These are phyloP conservation scores for Pedicia rivosa DNA, from an alignment of 2,888 invertebrate genomes.

Conservation along the genomic window DNA sequence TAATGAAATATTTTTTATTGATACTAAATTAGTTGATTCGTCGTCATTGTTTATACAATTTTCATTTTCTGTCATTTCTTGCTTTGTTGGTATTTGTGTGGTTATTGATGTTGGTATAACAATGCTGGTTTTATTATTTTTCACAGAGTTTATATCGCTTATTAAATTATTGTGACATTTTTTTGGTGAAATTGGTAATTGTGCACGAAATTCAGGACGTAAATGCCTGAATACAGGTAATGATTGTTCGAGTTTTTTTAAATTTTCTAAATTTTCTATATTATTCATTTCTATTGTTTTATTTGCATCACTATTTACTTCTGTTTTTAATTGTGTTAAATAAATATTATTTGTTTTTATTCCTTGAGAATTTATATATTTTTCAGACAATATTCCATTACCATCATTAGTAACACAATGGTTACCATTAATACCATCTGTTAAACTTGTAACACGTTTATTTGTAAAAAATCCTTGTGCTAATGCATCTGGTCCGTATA, in stretches of 20 bases:
- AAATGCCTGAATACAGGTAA: conserved; percentile 70
- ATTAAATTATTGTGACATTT: no score
- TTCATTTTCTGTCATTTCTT: background rate
- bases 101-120: conserved; percentile 1
- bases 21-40: background rate
- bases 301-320: background rate
- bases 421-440: conserved; percentile 2
- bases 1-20: background rate
- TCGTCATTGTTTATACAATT: background rate
- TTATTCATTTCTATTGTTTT: background rate
- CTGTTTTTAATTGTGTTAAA: background rate
- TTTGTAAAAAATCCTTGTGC: conserved; percentile 61
- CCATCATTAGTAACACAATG: conserved; percentile 1
- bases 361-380: conserved; percentile 1
- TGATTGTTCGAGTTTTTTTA: conserved; percentile 7
- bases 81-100: background rate
- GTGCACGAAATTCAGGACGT: conserved; percentile 72
- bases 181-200: conserved; percentile 50
- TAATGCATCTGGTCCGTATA: conserved; percentile 75
- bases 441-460: conserved; percentile 25
- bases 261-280: conserved; percentile 1
- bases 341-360: conserved; percentile 2
- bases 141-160: no score
- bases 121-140: no score
- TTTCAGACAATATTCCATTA: conserved; percentile 4